A percentile compares a stretch with the other conserved stretches of the same genome.
Conservation (phyloP, 2,797 vertebrate species). For the Allobates femoralis region DNA sequence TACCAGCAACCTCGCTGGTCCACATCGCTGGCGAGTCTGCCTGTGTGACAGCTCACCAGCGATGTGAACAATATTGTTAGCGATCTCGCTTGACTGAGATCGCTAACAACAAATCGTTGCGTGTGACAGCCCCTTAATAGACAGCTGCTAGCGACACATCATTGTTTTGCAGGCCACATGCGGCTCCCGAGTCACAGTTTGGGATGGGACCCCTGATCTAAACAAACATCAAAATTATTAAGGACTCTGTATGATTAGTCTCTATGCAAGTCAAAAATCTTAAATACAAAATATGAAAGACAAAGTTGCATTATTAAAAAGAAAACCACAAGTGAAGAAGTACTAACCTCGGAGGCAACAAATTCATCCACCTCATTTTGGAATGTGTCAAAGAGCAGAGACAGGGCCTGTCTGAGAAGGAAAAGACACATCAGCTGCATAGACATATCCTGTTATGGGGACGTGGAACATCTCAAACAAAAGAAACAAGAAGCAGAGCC, state of each 20-base stretch:
- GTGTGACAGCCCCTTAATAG: too few relatives aligned
- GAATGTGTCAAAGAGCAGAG: constrained; percentile 92
- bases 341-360: constrained; percentile 85
- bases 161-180: too few relatives aligned
- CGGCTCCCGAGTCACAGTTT: too few relatives aligned
- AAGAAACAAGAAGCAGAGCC: constrained; percentile 7
- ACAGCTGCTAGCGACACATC: too few relatives aligned
- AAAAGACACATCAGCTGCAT: background rate
- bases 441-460: background rate
- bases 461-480: background rate
- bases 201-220: too few relatives aligned
- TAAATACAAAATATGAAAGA: background rate
- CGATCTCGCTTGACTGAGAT: too few relatives aligned
- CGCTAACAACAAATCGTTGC: too few relatives aligned
- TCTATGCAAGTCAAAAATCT: background rate
- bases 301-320: background rate
- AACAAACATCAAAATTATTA: background rate
- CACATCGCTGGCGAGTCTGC: too few relatives aligned
- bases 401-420: constrained; percentile 87
- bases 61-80: too few relatives aligned
- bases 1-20: too few relatives aligned
- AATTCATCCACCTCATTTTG: constrained; percentile 93
- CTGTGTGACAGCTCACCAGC: too few relatives aligned
- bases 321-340: background rate
- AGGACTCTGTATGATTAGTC: background rate